Conservation (phyloP, 37 sponge, comb jelly and placozoan species). For the Cladorhizidae sp. region DNA sequence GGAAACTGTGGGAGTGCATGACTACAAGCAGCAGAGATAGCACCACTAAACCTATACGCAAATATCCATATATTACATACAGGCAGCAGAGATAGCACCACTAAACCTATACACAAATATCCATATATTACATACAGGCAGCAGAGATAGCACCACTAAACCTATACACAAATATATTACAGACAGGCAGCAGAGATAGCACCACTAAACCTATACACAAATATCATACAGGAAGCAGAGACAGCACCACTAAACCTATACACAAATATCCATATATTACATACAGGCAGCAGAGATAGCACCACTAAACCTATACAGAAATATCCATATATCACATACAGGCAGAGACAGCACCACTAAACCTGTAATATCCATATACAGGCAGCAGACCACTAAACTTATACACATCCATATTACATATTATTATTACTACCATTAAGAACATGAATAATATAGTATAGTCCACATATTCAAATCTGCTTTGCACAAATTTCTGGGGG, state of each 20-base stretch:
- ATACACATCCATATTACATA: too few relatives aligned
- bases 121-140: constrained; percentile 12
- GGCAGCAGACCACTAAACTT: too few relatives aligned
- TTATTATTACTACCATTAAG: too few relatives aligned
- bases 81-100: constrained; percentile 6
- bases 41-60: constrained; percentile 10
- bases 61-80: neutral
- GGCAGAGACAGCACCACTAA: constrained; percentile 10
- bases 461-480: too few relatives aligned
- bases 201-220: constrained; percentile 8
- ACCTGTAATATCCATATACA: constrained; percentile 14
- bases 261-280: neutral
- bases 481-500: too few relatives aligned
- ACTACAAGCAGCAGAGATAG: constrained; percentile 14
- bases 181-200: neutral
- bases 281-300: constrained; percentile 9
- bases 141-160: constrained; percentile 6
- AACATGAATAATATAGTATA: too few relatives aligned
- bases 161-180: constrained; percentile 48
- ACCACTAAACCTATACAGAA: constrained; percentile 45
- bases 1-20: constrained; percentile 44
- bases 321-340: constrained; percentile 27
- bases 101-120: constrained; percentile 55
- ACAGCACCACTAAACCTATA: constrained; percentile 19
- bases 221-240: neutral